A percentile compares a stretch with the other conserved stretches of the same genome.
Conservation (phyloP, 2,888 invertebrate species). For the Crossocerus cetratus region DNA sequence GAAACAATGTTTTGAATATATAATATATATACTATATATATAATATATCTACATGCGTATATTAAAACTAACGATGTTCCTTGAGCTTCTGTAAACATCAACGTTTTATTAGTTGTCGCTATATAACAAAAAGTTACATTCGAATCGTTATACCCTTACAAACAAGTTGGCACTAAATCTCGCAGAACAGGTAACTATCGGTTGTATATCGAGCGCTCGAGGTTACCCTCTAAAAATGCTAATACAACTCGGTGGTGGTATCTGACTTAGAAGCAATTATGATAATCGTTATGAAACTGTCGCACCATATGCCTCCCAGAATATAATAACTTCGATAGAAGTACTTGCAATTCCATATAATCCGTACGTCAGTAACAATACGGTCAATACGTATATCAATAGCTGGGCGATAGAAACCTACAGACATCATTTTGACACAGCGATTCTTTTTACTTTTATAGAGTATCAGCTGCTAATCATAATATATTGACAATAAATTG, state of each 20-base stretch:
- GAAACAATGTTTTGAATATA: not conserved
- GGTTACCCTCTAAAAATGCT: slow-evolving; percentile 32
- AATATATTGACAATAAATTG: too few relatives aligned
- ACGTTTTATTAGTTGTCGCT: slow-evolving; percentile 53
- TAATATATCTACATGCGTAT: slow-evolving; percentile 1
- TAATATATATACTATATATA: slow-evolving; percentile 11
- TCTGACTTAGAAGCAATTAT: slow-evolving; percentile 44
- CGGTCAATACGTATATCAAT: not conserved
- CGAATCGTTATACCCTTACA: slow-evolving; percentile 44
- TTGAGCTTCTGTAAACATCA: slow-evolving; percentile 48
- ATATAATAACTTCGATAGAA: slow-evolving; percentile 27
- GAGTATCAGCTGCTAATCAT: too few relatives aligned
- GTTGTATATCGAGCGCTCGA: slow-evolving; percentile 27
- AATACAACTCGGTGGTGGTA: slow-evolving; percentile 18
- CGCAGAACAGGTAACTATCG: slow-evolving; percentile 43
- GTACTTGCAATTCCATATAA: slow-evolving; percentile 42
- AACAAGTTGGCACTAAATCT: slow-evolving; percentile 57
- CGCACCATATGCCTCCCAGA: slow-evolving; percentile 26
- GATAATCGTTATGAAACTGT: slow-evolving; percentile 38
- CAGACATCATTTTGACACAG: not conserved
- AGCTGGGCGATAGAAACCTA: not conserved
- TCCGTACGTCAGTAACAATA: too few relatives aligned
- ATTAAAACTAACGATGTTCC: not conserved
- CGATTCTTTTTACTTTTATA: too few relatives aligned
- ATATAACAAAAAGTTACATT: slow-evolving; percentile 52